Base-by-base conservation (phyloP, 2,113 vertebrate genomes). In the Fregetta grallaria region DNA sequence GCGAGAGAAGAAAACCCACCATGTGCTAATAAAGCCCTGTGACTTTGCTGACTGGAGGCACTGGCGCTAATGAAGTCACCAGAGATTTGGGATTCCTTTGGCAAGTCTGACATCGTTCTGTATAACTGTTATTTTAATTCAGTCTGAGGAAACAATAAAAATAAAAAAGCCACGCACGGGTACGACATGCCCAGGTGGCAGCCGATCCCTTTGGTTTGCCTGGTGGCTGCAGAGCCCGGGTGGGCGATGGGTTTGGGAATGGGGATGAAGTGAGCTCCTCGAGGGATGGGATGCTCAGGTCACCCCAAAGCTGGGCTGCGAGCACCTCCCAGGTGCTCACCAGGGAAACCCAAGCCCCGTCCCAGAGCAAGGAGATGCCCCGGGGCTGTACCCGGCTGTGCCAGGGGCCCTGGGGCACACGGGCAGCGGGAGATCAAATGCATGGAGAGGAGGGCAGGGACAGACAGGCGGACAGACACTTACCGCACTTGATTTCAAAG, bases 1-100 rank as follows among this genome's bases (percentile, higher is more conserved):
- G 90, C 9, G n/a, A 67, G 40, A 71, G 79, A 47, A 91, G 66
- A 73, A 83, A 87, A 53, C 70, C 68, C 68, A 65, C 61, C 44
- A 3, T 1, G 2, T 8, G 4, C 78, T 93, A 36, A 93, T 92
- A 85, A 96, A 96, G 96, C 77, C 11, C 72, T 0, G 2, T 29
- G 84, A 88, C 96, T 91, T 22, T 3, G 66, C 94, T 95, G 97
- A 81, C 97, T 97, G 83, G 88, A 94, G 97, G 97, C 90, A 4
- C 67, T 1, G 62, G 42, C 4, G 26, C 93, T 98, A 98, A 98
- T 97, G 97, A 98, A 98, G 97, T 95, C 98, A 94, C 96, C 36
- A 7, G 98, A 97, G 97, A 98, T 76, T 52, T 61, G 55, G 96
- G 83, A 96, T 96, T 97, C 96, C 95, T 90, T 44, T 73, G 95